Percentiles rank a stretch among this genome's conserved stretches.
Conservation (phyloP, 2,797 vertebrate species). For the Scarus forsteni region DNA sequence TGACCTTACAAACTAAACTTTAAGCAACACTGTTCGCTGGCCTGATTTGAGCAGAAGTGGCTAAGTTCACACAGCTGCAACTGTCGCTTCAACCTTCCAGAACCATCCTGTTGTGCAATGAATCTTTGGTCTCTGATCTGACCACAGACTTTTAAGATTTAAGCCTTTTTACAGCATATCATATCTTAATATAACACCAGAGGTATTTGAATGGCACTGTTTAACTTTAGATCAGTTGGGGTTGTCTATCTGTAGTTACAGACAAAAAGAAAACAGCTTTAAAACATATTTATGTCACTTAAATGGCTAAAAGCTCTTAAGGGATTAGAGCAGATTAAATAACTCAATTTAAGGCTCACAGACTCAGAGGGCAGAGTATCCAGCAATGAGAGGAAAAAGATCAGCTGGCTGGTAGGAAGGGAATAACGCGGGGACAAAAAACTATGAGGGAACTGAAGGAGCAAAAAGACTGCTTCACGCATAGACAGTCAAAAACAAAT, state of each 20-base stretch:
- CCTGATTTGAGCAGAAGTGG: too few relatives aligned
- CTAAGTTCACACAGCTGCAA: too few relatives aligned
- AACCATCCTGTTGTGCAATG: too few relatives aligned
- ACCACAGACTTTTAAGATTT: too few relatives aligned
- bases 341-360: conserved; percentile 44
- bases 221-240: conserved; percentile 31
- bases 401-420: conserved; percentile 30
- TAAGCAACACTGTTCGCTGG: too few relatives aligned
- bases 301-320: conserved; percentile 61
- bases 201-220: conserved; percentile 10
- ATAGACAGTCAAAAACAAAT: conserved; percentile 58
- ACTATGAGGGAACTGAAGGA: conserved; percentile 32
- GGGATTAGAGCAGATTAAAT: conserved; percentile 70
- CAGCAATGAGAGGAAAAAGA: conserved; percentile 41
- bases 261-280: conserved; percentile 40
- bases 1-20: too few relatives aligned
- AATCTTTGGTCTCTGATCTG: too few relatives aligned
- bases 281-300: conserved; percentile 49
- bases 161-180: too few relatives aligned
- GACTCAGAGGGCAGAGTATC: conserved; percentile 50
- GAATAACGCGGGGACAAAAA: conserved; percentile 34
- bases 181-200: conserved; percentile 14
- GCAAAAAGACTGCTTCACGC: conserved; percentile 40
- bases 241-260: conserved; percentile 50
- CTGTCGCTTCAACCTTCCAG: too few relatives aligned